Evolutionary conservation across 92 coral and sea anemone species (phyloP).

Genomic region (Epizoanthus ramosus): DNA sequence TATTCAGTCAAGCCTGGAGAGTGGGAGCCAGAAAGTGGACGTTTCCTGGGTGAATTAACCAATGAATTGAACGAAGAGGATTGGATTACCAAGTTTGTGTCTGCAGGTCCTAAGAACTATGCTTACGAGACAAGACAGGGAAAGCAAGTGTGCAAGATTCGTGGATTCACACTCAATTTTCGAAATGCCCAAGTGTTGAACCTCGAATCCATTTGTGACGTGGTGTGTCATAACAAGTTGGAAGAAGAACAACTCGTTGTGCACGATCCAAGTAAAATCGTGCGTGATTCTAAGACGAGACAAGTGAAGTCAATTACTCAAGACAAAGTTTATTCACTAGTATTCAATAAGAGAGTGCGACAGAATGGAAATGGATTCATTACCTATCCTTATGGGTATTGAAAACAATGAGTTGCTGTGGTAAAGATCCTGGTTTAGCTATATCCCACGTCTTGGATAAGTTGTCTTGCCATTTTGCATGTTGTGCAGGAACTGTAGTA

Average conservation of each 20-base stretch:
- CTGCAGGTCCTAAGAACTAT: slow-evolving; percentile 31
- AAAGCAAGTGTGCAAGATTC: not conserved
- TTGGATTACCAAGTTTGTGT: slow-evolving; percentile 26
- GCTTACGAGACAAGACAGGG: not conserved
- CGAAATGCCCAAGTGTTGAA: not conserved
- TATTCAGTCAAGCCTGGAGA: not conserved
- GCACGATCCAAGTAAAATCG: not conserved
- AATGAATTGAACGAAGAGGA: slow-evolving; percentile 29
- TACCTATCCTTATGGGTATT: not conserved
- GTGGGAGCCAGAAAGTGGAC: not conserved
- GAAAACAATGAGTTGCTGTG: not conserved
- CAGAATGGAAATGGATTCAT: not conserved
- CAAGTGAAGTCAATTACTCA: not conserved
- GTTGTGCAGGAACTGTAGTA: not conserved
- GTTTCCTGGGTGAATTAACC: slow-evolving; percentile 22
- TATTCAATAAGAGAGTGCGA: not conserved
- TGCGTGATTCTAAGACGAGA: not conserved
- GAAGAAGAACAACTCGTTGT: not conserved
- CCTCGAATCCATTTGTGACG: not conserved
- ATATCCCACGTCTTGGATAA: not conserved
- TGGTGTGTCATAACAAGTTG: not conserved
- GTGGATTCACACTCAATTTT: not conserved
- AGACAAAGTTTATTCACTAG: not conserved
- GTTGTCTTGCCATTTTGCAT: not conserved
- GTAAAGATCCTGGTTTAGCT: not conserved